A percentile compares a stretch with the other conserved stretches of the same genome.
Conservation (phyloP, 2,888 invertebrate genomes). For the Sarcophaga carnaria region DNA sequence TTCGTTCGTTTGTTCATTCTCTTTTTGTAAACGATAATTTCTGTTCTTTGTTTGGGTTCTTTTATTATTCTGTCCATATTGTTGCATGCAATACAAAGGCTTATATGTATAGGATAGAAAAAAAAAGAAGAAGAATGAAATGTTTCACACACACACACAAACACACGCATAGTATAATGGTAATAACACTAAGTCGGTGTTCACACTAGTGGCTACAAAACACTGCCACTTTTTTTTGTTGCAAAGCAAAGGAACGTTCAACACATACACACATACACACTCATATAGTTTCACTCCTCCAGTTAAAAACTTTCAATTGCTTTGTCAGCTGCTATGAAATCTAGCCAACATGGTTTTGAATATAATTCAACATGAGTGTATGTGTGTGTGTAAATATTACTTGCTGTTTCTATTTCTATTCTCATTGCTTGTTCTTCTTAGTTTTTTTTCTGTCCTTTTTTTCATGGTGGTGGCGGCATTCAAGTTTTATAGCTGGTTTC, state of each 20-base stretch:
- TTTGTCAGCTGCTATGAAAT: constrained; percentile 53
- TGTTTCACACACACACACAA: neutral
- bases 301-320: constrained; percentile 61
- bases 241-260: neutral
- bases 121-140: neutral
- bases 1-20: neutral
- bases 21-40: neutral
- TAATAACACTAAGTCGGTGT: constrained; percentile 33
- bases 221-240: neutral
- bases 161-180: constrained; percentile 19
- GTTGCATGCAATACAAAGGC: neutral
- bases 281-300: neutral
- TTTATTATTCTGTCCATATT: constrained; percentile 18
- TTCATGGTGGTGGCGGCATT: constrained; percentile 1
- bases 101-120: neutral
- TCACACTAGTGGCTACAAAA: neutral
- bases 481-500: constrained; percentile 37
- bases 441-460: constrained; percentile 15
- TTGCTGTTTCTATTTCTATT: neutral
- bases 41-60: constrained; percentile 2
- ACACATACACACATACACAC: constrained; percentile 12
- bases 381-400: neutral
- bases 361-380: neutral
- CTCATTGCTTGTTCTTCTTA: constrained; percentile 6
- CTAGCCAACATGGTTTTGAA: constrained; percentile 18